A percentile compares a stretch with the other conserved stretches of the same genome.
Evolutionary conservation across 2,888 invertebrate species (phyloP).

Genomic region (Dynastes tityus): DNA sequence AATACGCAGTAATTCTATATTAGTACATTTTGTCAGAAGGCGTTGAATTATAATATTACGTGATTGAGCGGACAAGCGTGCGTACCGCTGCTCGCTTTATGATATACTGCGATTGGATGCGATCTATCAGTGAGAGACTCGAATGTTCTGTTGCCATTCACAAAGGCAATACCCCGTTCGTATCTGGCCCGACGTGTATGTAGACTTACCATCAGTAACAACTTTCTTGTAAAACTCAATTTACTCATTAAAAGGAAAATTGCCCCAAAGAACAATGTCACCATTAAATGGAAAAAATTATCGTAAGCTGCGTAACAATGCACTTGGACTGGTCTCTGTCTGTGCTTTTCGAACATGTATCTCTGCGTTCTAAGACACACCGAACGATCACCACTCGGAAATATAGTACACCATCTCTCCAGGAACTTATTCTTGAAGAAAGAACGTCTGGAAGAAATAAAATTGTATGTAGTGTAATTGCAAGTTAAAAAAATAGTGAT

Average conservation of each 20-base stretch:
- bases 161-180: too few relatives aligned
- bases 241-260: conserved; percentile 77
- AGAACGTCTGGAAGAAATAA: conserved; percentile 48
- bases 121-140: too few relatives aligned
- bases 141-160: too few relatives aligned
- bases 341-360: conserved; percentile 78
- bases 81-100: too few relatives aligned
- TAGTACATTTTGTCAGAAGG: too few relatives aligned
- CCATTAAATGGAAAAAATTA: conserved; percentile 73
- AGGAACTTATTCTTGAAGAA: conserved; percentile 56
- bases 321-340: conserved; percentile 85
- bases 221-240: conserved; percentile 74
- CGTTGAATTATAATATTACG: too few relatives aligned
- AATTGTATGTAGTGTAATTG: not conserved
- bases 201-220: conserved; percentile 77
- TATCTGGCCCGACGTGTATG: not conserved
- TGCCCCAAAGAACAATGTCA: conserved; percentile 73
- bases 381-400: conserved; percentile 88
- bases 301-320: conserved; percentile 76
- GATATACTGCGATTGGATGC: too few relatives aligned
- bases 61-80: too few relatives aligned
- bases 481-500: not conserved
- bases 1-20: too few relatives aligned
- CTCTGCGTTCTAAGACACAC: conserved; percentile 87
- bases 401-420: conserved; percentile 74